Base-by-base conservation (phyloP, 2,113 vertebrate genomes). In the Bubo bubo region DNA sequence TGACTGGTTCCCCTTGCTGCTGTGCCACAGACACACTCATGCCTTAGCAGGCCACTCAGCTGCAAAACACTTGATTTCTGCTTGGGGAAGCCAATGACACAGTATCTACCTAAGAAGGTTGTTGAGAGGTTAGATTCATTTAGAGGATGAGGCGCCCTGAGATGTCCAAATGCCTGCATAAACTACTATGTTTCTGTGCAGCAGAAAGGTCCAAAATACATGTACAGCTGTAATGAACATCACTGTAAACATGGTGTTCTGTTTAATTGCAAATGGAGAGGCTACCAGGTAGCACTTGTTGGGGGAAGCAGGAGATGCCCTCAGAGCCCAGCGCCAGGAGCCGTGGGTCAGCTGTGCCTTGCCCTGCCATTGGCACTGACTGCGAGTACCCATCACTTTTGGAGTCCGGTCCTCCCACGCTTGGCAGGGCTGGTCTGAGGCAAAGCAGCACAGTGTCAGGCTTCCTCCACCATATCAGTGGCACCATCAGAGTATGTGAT, bases 11-110 rank as follows among this genome's bases (percentile, higher is more conserved):
- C 28, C 32, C 47, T 63, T 35, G 23, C 35, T 35, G 28, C 49
- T 76, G 35, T 58, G 73, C 43, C 49, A 10, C 5, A 20, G 80
- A 53, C 27, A 12, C 0, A 1, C 17, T 79, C 1, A 0, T 8
- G 11, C 35, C 27, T 73, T 50, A 72, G 41, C 27, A 41, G 59
- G 24, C 6, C 6, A 6, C 19, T 79, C 53, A 49, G 21, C 12
- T 41, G 74, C 47, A 89, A 62, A 76, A 23, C 28, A 13, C 13
- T 62, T 45, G 16, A 47, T 63, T 92, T 82, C 53, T 85, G 12
- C 63, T 53, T 14, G 15, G n/a, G 39, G n/a, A 62, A 82, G 55
- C 20, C 3, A 1, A 24, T 30, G 62, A 8, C 35, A 58, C 21
- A 18, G 3, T 43, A 7, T 41, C 41, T 83, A 27, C 26, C 19